Evolutionary conservation across 2,797 vertebrate genomes (phyloP), one percentile per base, ranked within the genome.

Genomic region (Neoniphon sammara): DNA sequence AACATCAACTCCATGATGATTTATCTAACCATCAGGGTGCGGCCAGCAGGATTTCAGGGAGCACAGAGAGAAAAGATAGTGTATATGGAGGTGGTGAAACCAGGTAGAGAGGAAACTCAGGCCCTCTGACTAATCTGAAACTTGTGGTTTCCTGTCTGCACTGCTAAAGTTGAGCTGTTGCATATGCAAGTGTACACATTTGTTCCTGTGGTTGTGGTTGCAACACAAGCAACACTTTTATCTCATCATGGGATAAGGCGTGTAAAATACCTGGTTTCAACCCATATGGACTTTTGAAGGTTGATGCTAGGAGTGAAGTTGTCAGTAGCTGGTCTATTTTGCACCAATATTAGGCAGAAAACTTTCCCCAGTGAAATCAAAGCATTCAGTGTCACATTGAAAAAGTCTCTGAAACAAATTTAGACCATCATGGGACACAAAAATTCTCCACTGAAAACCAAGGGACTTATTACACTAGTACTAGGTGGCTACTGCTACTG

Each of bases 101-200:
- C 6, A 78, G 56, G 39, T 67, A 62, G 30, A 59, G 63, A 55
- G 47, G 47, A 36, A 82, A 66, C 34, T 50, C 55, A 14, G n/a
- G 10, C 17, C 3, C 30, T 77, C 9, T 46, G 66, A 50, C 66
- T 58, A 44, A 4, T 9, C 15, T 65, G 66, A 81, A 81, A 75
- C 59, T 27, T 47, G 56, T 46, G 78, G 77, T 80, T 89, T 85
- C 75, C 73, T 81, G 75, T 31, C 52, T 61, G 18, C 6, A 27
- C 62, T 58, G 46, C n/a, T 56, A 17, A 64, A 71, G 39, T 30
- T 7, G 15, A 68, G 47, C 53, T 53, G n/a, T 4, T 69, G 27
- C 3, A 23, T 49, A 25, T 17, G 52, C 21, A 53, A 53, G 50
- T 10, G 34, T 7, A 31, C 3, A 30, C 76, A 54, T 69, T 60